Evolutionary conservation across 2,113 vertebrate species (phyloP).

Genomic region (Nanorana parkeri): DNA sequence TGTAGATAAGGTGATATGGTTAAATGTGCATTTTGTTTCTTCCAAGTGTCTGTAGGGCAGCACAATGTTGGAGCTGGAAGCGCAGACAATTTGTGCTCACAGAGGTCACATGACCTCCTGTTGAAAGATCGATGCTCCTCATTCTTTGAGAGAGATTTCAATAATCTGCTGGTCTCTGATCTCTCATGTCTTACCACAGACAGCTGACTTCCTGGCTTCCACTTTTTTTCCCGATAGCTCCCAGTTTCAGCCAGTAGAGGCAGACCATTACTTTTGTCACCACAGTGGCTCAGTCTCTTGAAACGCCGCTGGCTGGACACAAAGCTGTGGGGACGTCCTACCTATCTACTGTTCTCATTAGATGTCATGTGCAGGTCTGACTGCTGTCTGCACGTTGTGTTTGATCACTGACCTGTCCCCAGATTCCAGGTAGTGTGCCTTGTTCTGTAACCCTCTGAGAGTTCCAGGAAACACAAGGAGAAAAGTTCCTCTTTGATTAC

Average conservation of each 20-base stretch:
- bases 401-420: constrained; percentile 92
- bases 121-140: constrained; percentile 69
- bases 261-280: neutral
- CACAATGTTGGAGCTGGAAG: neutral
- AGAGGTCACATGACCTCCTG: constrained; percentile 64
- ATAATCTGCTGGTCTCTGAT: constrained; percentile 33
- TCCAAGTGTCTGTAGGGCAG: too few species aligned
- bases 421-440: constrained; percentile 72
- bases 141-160: constrained; percentile 20
- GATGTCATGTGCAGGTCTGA: constrained; percentile 62
- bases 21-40: too few species aligned
- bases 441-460: constrained; percentile 75
- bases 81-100: constrained; percentile 5
- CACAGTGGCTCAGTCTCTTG: neutral
- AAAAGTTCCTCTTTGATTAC: constrained; percentile 73
- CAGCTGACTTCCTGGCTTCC: neutral
- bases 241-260: constrained; percentile 35
- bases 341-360: constrained; percentile 64
- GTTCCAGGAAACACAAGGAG: constrained; percentile 59
- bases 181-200: constrained; percentile 38
- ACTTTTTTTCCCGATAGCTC: neutral
- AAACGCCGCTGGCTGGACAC: neutral
- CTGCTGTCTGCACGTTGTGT: constrained; percentile 75
- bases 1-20: too few species aligned
- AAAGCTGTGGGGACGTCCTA: constrained; percentile 52